Base-by-base conservation (phyloP, 1,140 invertebrate species). In the Anastrepha ludens region DNA sequence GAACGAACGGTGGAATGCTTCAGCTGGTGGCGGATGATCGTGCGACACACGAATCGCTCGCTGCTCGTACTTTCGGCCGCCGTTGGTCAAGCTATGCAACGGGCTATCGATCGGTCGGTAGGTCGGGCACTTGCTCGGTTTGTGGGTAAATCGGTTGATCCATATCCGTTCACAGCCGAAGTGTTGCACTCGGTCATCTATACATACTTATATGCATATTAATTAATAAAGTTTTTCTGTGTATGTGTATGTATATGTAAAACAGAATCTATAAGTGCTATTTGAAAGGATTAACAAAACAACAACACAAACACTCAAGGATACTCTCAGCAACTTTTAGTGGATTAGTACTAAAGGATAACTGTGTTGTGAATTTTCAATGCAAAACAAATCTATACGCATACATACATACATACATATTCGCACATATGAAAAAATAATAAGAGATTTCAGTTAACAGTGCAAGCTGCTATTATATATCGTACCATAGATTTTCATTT, bases 141-240 rank as follows among this genome's bases (percentile, higher is more conserved):
- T 90, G 90, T 91, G 90, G 91, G 91, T 91, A 60, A 86, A 29
- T 86, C 85, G 85, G 85, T 86, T 86, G 59, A 86, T 86, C 59
- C 85, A 58, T 15, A 86, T 86, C 50, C 44, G 74, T 20, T 9
- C 74, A 47, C 17, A 15, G 47, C 44, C 47, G 74, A 81, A 81
- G 17, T 55, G 74, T 81, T 81, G 74, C 74, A 81, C 47, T 81
- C 47, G n/a, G 7, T 8, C 74, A 20, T n/a, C 50, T 29, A 20
- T 81, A 47, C 47, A 87, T 67, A 87, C 62, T 65, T 86, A 88
- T 67, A 64, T 85, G 50, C 65, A 39, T n/a, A 55, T 39, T 60
- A 86, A 86, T 86, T 55, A 41, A 39, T 29, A 74, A 5, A 85
- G 13, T 87, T 74, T 58, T 86, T 87, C 60, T 88, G 65, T 89